Conservation (phyloP, 2,113 vertebrate species). For the human (Homo sapiens) region DNA sequence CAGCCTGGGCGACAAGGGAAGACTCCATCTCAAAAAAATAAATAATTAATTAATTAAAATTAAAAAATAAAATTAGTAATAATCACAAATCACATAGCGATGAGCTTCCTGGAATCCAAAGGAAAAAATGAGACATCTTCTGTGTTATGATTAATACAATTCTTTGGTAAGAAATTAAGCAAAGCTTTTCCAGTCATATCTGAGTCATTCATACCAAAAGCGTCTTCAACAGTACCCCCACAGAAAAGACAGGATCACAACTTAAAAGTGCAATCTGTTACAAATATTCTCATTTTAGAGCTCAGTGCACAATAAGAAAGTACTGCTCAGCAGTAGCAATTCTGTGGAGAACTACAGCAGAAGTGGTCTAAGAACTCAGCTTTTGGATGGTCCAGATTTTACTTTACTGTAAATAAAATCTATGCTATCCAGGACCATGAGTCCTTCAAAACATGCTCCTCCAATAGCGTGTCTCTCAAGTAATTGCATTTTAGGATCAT, state of each 20-base stretch:
- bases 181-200: background rate
- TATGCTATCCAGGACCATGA: too few relatives aligned
- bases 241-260: background rate
- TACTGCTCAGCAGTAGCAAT: too few relatives aligned
- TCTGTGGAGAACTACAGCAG: background rate
- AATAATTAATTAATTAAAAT: too few relatives aligned
- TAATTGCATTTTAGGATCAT: background rate
- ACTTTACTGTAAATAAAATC: background rate
- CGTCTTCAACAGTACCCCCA: too few relatives aligned
- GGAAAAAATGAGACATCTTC: background rate
- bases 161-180: background rate
- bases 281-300: too few relatives aligned
- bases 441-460: too few relatives aligned
- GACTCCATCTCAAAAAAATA: too few relatives aligned
- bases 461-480: fast-evolving
- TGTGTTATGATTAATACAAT: background rate
- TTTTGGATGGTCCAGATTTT: background rate
- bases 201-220: background rate
- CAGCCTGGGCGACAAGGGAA: too few relatives aligned
- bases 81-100: background rate
- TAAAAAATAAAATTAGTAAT: background rate
- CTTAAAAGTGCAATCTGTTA: background rate
- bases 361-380: background rate
- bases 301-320: fast-evolving
- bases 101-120: background rate